Evolutionary conservation across 1,140 invertebrate genomes (phyloP), one percentile per base, ranked within the genome.

Genomic region (Pseudomyrmex cubaensis): DNA sequence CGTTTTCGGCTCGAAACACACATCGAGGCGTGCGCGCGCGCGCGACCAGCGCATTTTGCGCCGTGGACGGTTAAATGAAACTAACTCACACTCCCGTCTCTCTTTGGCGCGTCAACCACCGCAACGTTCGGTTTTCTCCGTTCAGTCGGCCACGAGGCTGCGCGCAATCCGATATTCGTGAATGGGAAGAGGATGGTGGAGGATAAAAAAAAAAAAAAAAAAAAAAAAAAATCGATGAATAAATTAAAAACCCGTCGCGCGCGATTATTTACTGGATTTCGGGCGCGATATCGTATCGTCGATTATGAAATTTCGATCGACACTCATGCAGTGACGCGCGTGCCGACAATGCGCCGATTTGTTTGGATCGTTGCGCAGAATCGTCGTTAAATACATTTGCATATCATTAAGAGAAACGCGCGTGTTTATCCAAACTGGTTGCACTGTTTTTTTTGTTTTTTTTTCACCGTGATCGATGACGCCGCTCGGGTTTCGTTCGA

Each of bases 161-260:
- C 52, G 52, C n/a, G 52, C 61, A 20, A 86, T 87, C 63, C 85
- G 82, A 90, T 87, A 87, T 83, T 85, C 57, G 12, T 10, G 35
- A 35, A 35, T 35, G 35, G 3, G 0, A 0, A 35, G 35, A 35
- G 35, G 35, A 35, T 7, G 35, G 35, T 7, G 35, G 35, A 35
- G 0, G 35, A 35, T 35, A 35, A 35, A 73, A 69, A 20, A 67
- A 75, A 75, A 87, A 48, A 74, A 64, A 69, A 20, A 20, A 12
- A 15, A 66, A 83, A 90, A 90, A 90, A 62, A 54, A 82, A 56
- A 62, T 77, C 85, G 76, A 90, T 86, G 84, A 90, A 90, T 90
- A 90, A 90, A 90, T 90, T 89, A 86, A 85, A 35, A 35, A 90
- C 1, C 20, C 9, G 4, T n/a, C 54, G 9, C 5, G 9, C 0